Base-by-base conservation (phyloP, 2,797 vertebrate genomes). In the Furcifer pardalis region DNA sequence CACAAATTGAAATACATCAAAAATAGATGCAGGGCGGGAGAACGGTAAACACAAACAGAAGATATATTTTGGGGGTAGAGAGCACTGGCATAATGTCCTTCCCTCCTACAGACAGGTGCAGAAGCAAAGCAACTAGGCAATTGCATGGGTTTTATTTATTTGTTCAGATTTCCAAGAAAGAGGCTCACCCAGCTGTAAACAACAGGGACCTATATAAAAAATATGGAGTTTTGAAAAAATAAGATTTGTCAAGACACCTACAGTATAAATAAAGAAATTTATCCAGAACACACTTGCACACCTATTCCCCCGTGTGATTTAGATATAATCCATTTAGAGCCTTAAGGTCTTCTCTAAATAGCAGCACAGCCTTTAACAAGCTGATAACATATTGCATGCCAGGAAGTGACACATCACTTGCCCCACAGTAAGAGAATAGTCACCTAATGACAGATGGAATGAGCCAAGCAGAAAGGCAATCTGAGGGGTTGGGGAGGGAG, bases 1-100 rank as follows among this genome's bases (percentile, higher is more conserved):
- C 91, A 96, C 81, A 94, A 86, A 93, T 40, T 37, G 84, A 89
- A 89, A 92, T 12, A 56, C 0, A 27, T 62, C 69, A 84, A 60
- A 79, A 82, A 82, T 32, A 85, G 87, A 21, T 62, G 17, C 27
- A 59, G 30, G 27, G 0, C 4, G 62, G 56, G 76, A 77, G 0
- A 66, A 30, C 25, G 74, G 32, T 71, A 4, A 27, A 27, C 30
- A 35, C 37, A 72, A 42, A 40, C 73, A 15, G 49, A 5, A 44
- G 46, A 9, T n/a, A 9, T 0, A 1, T 13, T 4, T 0, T 17
- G 86, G 35, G 79, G n/a, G 66, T 2, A 72, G 56, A 9, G 5
- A 44, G 65, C 0, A 25, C 5, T 75, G 30, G 37, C 75, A 27
- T 32, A 52, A 19, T 17, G 0, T 0, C 76, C 69, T 46, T 17